phyloP scores from a whole-genome alignment of 2,888 invertebrate genomes.

The Epiblema foenella region DNA sequence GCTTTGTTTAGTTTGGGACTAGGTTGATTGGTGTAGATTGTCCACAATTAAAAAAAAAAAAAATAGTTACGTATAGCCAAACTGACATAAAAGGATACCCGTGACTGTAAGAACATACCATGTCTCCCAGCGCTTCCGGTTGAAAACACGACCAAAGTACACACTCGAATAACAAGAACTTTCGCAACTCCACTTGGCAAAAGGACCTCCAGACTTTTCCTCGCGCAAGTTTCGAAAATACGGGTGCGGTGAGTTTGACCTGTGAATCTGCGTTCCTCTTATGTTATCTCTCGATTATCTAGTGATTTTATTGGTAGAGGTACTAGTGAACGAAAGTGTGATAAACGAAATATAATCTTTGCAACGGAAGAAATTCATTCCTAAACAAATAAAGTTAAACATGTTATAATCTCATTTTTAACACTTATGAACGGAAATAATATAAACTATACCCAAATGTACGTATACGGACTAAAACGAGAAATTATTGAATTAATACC shows the following conservation, averaged over 20 bases:
- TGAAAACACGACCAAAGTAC: constrained; percentile 21
- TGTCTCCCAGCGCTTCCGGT: not conserved
- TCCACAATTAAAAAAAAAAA: too few relatives aligned
- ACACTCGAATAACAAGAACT: constrained; percentile 31
- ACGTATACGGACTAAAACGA: too few relatives aligned
- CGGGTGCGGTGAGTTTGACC: constrained; percentile 17
- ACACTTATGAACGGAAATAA: too few relatives aligned
- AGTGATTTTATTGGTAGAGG: not conserved
- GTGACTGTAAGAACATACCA: not conserved
- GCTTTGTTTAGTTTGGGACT: too few relatives aligned
- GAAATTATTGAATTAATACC: too few relatives aligned
- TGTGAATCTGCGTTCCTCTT: constrained; percentile 24
- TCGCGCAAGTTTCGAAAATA: constrained; percentile 30
- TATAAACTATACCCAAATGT: too few relatives aligned
- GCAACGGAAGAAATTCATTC: not conserved
- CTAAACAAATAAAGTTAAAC: not conserved
- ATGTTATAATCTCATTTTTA: too few relatives aligned
- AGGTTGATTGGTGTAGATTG: too few relatives aligned
- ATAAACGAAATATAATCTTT: not conserved
- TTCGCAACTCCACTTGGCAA: constrained; percentile 31
- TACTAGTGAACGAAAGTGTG: not conserved
- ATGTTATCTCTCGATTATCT: not conserved
- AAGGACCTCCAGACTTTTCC: constrained; percentile 38
- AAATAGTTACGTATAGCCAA: too few relatives aligned
- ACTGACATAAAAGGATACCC: not conserved